phyloP scores from a whole-genome alignment of 2,797 vertebrate genomes.

The Argentina silus region DNA sequence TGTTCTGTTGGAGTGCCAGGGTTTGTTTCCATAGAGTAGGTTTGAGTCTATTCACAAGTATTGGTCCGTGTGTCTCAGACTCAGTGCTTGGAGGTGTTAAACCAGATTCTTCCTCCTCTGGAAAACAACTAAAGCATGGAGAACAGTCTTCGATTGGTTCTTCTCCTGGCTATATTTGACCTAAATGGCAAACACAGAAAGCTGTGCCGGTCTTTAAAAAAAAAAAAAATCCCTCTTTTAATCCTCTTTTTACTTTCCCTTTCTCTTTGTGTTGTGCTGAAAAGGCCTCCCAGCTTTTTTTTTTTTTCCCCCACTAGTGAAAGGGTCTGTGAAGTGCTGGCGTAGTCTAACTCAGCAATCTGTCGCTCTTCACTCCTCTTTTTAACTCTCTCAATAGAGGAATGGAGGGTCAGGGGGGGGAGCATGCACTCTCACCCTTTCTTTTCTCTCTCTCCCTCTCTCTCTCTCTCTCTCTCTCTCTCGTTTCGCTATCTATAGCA shows the following conservation, averaged over 20 bases:
- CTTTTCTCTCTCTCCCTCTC: slow-evolving; percentile 12
- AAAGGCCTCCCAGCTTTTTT: slow-evolving; percentile 48
- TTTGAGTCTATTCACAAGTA: slow-evolving; percentile 21
- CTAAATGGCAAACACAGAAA: slow-evolving; percentile 68
- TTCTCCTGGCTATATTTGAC: slow-evolving; percentile 61
- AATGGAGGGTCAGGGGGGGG: background rate
- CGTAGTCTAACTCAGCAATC: slow-evolving; percentile 61
- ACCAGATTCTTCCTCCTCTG: slow-evolving; percentile 40
- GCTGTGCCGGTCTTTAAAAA: slow-evolving; percentile 52
- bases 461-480: slow-evolving; percentile 14
- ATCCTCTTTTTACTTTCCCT: slow-evolving; percentile 62
- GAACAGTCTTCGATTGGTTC: slow-evolving; percentile 46
- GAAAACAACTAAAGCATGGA: background rate
- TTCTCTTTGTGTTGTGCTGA: slow-evolving; percentile 67
- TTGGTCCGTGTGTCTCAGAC: slow-evolving; percentile 48
- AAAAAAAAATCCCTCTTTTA: slow-evolving; percentile 52
- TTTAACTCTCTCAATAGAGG: slow-evolving; percentile 41
- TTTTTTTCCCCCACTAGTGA: slow-evolving; percentile 10
- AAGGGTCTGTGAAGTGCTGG: slow-evolving; percentile 64
- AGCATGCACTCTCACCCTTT: background rate
- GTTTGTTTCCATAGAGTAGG: slow-evolving; percentile 21
- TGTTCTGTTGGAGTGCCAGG: slow-evolving; percentile 12
- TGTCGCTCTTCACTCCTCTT: slow-evolving; percentile 60
- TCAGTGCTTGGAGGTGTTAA: slow-evolving; percentile 48
- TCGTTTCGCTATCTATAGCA: too few relatives aligned